Base-by-base conservation (phyloP, 2,888 invertebrate genomes). In the Listrodromus nycthemerus region DNA sequence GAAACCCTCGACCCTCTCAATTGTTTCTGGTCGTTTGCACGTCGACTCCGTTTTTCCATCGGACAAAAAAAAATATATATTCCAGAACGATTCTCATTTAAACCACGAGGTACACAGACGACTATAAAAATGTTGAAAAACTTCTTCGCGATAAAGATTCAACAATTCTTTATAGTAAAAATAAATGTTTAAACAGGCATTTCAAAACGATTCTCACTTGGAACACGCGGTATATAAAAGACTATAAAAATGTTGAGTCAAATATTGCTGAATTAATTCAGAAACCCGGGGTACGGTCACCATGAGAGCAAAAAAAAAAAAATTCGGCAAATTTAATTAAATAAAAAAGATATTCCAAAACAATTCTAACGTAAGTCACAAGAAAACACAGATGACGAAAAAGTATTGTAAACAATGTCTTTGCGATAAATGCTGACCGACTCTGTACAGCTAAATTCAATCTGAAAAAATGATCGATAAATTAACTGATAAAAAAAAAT, bases 21-120 rank as follows among this genome's bases (percentile, higher is more conserved):
- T 77, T 77, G 77, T 77, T 70, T 77, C 77, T 45, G 30, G 21
- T 33, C 69, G 61, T 69, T 77, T 70, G 58, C 61, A 45, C 37
- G 61, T 69, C 61, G 48, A 69, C 61, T 69, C 63, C 70, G 77
- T 77, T 77, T 70, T 61, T 77, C 50, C 63, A 33, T 61, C 69
- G 61, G 61, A 58, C 61, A 52, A 55, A 7, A 24, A 67, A 52
- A 55, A 19, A 16, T 50, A 48, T 58, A 45, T 58, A 76, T 76
- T 67, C 55, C 19, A n/a, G 45, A 30, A 55, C 67, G 66, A 67
- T 76, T 67, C 30, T 52, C 74, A 52, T 75, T 66, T 37, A 55
- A 41, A 21, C 13, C 45, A 13, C 21, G 48, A 21, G 16, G 0
- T 37, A 37, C 1, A 37, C 2, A 37, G 37, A 37, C 2, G 37